phyloP scores from a whole-genome alignment of 92 coral and sea anemone genomes.

The Zoanthus gigantus region DNA sequence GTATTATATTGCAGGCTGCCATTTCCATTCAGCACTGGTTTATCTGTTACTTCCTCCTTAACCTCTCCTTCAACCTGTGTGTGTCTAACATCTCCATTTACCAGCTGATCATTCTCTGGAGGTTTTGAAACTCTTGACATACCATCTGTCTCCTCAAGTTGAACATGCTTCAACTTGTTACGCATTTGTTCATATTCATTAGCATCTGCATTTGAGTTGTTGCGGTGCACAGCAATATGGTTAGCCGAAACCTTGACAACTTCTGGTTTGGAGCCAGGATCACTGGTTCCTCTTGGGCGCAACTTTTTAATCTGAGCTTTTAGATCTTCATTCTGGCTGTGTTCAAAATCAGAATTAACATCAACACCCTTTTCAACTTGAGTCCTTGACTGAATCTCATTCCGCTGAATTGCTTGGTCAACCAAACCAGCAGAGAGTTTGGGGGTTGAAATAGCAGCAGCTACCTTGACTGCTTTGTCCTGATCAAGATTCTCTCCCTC shows the following conservation, averaged over 20 bases:
- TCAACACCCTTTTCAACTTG: constrained; percentile 52
- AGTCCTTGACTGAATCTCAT: constrained; percentile 29
- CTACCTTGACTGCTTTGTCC: not conserved
- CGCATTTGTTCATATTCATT: constrained; percentile 68
- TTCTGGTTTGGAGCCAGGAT: constrained; percentile 36
- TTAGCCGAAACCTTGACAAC: constrained; percentile 24
- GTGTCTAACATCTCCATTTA: constrained; percentile 47
- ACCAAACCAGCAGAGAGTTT: constrained; percentile 78
- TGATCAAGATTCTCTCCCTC: constrained; percentile 17
- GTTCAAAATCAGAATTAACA: constrained; percentile 32
- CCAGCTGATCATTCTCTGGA: constrained; percentile 34
- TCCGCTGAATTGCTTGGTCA: constrained; percentile 52
- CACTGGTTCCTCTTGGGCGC: constrained; percentile 58
- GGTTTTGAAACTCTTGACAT: constrained; percentile 25
- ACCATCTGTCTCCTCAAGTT: constrained; percentile 40
- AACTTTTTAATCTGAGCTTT: constrained; percentile 73
- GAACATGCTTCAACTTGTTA: constrained; percentile 72
- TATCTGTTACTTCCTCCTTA: not conserved
- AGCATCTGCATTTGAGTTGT: constrained; percentile 20
- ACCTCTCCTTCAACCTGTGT: constrained; percentile 15
- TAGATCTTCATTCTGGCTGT: constrained; percentile 64
- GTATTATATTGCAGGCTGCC: not conserved
- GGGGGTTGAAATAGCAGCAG: constrained; percentile 43
- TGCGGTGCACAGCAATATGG: constrained; percentile 33
- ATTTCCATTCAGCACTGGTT: not conserved